These are phyloP conservation scores for Lepidonotus clava DNA, from an alignment of 2,888 invertebrate genomes.

Conservation along the genomic window DNA sequence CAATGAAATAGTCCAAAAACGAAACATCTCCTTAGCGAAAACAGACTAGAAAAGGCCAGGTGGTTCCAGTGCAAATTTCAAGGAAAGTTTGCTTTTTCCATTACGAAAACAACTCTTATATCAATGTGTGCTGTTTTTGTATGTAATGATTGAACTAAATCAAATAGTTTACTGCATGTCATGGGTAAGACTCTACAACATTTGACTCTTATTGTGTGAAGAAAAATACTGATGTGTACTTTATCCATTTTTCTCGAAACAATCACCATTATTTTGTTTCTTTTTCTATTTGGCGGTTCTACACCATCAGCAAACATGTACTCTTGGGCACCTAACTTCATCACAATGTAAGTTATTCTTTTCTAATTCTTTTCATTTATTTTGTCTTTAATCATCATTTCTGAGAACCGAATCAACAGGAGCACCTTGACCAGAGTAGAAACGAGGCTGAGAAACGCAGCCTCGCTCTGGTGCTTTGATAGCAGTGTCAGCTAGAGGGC, in stretches of 20 bases:
- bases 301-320: no score
- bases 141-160: no score
- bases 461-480: slow-evolving; percentile 34
- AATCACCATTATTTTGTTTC: neutral
- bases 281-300: neutral
- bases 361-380: neutral
- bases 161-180: neutral
- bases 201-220: neutral
- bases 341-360: slow-evolving; percentile 4
- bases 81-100: neutral
- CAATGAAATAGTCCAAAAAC: neutral
- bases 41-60: neutral
- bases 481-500: slow-evolving; percentile 42
- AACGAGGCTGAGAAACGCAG: neutral
- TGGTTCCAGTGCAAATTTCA: neutral
- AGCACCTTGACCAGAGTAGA: slow-evolving; percentile 32
- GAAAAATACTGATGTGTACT: neutral
- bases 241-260: neutral
- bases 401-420: slow-evolving; percentile 36
- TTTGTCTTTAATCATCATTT: neutral
- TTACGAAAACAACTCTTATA: no score
- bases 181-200: neutral
- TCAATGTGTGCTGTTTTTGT: no score
- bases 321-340: neutral
- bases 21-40: neutral